These are phyloP conservation scores for Ptychochromis oligacanthus DNA, from an alignment of 2,113 vertebrate genomes.

Conservation along the genomic window DNA sequence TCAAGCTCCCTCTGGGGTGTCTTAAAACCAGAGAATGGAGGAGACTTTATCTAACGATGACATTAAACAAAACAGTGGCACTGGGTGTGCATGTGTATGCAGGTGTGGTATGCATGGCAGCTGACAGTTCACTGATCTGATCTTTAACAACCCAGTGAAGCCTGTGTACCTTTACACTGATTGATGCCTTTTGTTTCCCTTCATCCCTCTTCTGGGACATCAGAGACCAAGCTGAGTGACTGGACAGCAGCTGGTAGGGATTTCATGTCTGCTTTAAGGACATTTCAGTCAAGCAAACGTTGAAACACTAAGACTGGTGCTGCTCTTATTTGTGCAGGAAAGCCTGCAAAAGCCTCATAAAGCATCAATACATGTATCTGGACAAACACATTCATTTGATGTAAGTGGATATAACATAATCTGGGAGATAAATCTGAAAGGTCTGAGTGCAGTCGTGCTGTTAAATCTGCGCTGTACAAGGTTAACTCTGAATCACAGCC, in stretches of 20 bases:
- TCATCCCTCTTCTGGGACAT: constrained; percentile 18
- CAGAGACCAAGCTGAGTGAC: constrained; percentile 6
- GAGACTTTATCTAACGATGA: constrained; percentile 62
- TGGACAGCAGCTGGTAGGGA: constrained; percentile 24
- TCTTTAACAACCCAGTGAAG: constrained; percentile 18
- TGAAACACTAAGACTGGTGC: background rate
- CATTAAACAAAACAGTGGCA: constrained; percentile 44
- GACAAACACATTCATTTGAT: constrained; percentile 30
- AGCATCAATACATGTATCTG: constrained; percentile 4
- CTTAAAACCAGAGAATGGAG: constrained; percentile 27
- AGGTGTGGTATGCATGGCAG: constrained; percentile 10
- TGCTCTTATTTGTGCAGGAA: background rate
- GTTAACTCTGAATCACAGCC: constrained; percentile 41
- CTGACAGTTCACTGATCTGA: constrained; percentile 11
- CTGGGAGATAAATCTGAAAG: constrained; percentile 24
- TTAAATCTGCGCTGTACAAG: constrained; percentile 31
- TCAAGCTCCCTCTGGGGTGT: constrained; percentile 37
- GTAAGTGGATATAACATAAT: constrained; percentile 40
- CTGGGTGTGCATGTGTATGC: constrained; percentile 1
- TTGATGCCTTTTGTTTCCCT: constrained; percentile 21
- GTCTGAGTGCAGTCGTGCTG: background rate
- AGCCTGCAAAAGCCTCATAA: background rate
- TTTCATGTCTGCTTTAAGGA: constrained; percentile 40
- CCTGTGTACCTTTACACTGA: constrained; percentile 35
- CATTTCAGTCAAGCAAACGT: constrained; percentile 34